Base-by-base conservation (phyloP, 2,888 invertebrate genomes). In the Sphaeridia pumilis region DNA sequence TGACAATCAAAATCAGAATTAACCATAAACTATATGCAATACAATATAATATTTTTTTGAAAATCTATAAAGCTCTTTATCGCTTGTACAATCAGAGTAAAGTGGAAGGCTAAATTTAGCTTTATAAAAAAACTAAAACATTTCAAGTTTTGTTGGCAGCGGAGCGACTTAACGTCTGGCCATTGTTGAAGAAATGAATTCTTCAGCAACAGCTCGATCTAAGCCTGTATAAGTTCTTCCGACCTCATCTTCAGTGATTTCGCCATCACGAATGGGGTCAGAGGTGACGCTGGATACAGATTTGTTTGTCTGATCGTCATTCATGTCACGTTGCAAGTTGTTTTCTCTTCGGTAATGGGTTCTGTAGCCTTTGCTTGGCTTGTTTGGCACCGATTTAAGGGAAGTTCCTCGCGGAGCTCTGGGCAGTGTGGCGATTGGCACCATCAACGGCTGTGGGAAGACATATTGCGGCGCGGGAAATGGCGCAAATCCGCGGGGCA, bases 131-230 rank as follows among this genome's bases (percentile, higher is more conserved):
- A n/a, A n/a, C n/a, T n/a, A n/a, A n/a, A n/a, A n/a, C n/a, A n/a
- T n/a, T n/a, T n/a, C n/a, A n/a, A n/a, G n/a, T n/a, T n/a, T n/a
- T n/a, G n/a, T n/a, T n/a, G n/a, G n/a, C n/a, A n/a, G n/a, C n/a
- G n/a, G n/a, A n/a, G n/a, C n/a, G n/a, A n/a, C n/a, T 41, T 48
- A 52, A 34, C 45, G 49, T 49, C 46, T 54, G 28, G 68, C 68
- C 71, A 72, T 71, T 7, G 70, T 67, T 24, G 67, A 67, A 4
- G 66, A 65, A 47, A 72, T 72, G 61, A 71, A 71, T 58, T 70
- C 70, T 55, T 72, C 71, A 1, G 71, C 72, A 17, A 71, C 66
- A 50, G 68, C 68, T 20, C 71, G 57, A 62, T 72, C 72, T 57
- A 71, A 61, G 3, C 71, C 72, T 3, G 71, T 71, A 62, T 71